phyloP scores from a whole-genome alignment of 2,113 vertebrate genomes.

The Pithys albifrons region DNA sequence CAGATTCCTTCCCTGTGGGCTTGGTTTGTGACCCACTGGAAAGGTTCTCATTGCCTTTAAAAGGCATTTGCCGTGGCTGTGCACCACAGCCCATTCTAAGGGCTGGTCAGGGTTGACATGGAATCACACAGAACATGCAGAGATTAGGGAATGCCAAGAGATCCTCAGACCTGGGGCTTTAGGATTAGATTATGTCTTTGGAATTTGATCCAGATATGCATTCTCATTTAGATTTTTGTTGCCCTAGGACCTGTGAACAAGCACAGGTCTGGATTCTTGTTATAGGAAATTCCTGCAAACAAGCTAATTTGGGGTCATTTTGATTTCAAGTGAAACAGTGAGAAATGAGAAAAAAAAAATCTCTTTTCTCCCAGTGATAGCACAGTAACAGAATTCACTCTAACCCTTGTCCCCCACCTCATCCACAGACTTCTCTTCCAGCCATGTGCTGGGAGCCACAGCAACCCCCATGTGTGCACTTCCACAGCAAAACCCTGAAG shows the following conservation, averaged over 20 bases:
- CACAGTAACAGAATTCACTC: accelerated
- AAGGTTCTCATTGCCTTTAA: background rate
- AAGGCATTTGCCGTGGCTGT: background rate
- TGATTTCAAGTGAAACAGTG: background rate
- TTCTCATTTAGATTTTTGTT: background rate
- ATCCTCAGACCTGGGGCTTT: background rate
- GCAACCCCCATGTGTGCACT: background rate
- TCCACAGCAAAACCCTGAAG: background rate
- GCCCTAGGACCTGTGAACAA: background rate
- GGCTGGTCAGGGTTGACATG: accelerated
- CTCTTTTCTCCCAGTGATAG: background rate
- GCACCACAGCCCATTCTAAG: accelerated
- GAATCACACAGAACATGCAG: accelerated
- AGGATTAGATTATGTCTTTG: accelerated
- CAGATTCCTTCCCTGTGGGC: background rate
- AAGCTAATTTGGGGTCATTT: background rate
- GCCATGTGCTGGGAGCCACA: accelerated
- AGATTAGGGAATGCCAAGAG: background rate
- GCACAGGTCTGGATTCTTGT: background rate
- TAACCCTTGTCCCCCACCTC: background rate
- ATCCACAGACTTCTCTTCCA: background rate
- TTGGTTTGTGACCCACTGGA: background rate
- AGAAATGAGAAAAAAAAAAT: background rate
- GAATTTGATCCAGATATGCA: background rate
- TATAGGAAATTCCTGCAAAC: background rate